phyloP scores from a whole-genome alignment of 2,888 invertebrate species.

The Pegoplata infirma region DNA sequence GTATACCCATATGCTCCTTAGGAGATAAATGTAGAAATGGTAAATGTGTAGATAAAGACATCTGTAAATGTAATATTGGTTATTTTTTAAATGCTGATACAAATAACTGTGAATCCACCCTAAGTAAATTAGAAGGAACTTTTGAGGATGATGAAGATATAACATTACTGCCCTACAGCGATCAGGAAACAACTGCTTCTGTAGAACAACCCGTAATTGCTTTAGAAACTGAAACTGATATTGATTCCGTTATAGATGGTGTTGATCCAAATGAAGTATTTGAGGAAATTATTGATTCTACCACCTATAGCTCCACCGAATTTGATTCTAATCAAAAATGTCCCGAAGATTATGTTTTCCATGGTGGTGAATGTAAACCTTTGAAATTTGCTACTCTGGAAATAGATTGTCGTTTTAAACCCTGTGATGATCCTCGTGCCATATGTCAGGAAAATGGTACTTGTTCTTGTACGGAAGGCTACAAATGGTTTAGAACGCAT shows the following conservation, averaged over 20 bases:
- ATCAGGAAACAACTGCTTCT: not conserved
- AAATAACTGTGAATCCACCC: constrained; percentile 56
- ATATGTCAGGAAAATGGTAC: constrained; percentile 52
- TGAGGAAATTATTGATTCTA: constrained; percentile 33
- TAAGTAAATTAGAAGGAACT: not conserved
- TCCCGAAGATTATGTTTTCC: constrained; percentile 65
- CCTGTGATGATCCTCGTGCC: constrained; percentile 44
- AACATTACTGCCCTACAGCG: too few relatives aligned
- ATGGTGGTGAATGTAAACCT: constrained; percentile 67
- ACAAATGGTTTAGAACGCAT: constrained; percentile 17
- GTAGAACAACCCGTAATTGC: not conserved
- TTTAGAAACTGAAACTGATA: constrained; percentile 9
- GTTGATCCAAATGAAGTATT: constrained; percentile 39
- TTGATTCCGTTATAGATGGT: constrained; percentile 23
- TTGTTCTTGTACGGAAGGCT: constrained; percentile 45
- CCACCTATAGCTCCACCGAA: not conserved
- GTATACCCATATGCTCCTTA: constrained; percentile 65
- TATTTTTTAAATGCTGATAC: constrained; percentile 59
- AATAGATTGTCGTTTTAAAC: constrained; percentile 57
- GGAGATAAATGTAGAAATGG: constrained; percentile 69
- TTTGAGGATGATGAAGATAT: not conserved
- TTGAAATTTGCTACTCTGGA: constrained; percentile 67
- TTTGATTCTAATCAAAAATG: constrained; percentile 62
- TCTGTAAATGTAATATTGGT: constrained; percentile 67
- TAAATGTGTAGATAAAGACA: constrained; percentile 63